phyloP scores from a whole-genome alignment of 2,113 vertebrate species.

The Egretta garzetta region DNA sequence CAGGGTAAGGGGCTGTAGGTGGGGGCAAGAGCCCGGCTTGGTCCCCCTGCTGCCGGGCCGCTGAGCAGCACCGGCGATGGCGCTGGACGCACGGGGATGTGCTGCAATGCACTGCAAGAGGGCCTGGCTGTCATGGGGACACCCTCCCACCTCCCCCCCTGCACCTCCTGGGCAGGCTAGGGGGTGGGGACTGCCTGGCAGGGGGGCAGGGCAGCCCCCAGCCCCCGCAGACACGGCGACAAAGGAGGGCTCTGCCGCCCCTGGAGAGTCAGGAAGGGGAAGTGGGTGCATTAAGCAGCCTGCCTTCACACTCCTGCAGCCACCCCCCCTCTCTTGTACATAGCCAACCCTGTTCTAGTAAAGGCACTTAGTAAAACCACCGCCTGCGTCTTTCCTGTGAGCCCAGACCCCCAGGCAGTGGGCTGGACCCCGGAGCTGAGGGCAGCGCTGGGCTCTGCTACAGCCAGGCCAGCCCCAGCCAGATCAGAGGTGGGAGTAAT shows the following conservation, averaged over 20 bases:
- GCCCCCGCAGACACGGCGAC: background rate
- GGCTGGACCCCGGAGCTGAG: accelerated
- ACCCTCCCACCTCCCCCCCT: accelerated
- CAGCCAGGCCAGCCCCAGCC: background rate
- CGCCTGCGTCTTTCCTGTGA: background rate
- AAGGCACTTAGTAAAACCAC: background rate
- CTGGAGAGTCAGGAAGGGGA: background rate
- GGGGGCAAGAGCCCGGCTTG: accelerated
- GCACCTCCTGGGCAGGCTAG: background rate
- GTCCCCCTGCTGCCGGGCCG: background rate
- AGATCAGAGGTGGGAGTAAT: background rate
- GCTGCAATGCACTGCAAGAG: background rate
- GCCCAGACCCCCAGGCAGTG: accelerated
- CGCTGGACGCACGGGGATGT: accelerated
- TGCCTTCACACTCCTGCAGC: accelerated
- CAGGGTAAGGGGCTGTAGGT: background rate
- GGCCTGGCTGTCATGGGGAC: accelerated
- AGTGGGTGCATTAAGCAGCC: background rate
- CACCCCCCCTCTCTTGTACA: background rate
- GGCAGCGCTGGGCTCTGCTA: background rate
- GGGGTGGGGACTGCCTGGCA: background rate
- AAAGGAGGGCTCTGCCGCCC: background rate
- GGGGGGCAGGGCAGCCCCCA: accelerated
- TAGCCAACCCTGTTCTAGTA: background rate
- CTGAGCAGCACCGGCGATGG: background rate